phyloP scores from a whole-genome alignment of 2,888 invertebrate genomes.

The Pyrgus malvae region DNA sequence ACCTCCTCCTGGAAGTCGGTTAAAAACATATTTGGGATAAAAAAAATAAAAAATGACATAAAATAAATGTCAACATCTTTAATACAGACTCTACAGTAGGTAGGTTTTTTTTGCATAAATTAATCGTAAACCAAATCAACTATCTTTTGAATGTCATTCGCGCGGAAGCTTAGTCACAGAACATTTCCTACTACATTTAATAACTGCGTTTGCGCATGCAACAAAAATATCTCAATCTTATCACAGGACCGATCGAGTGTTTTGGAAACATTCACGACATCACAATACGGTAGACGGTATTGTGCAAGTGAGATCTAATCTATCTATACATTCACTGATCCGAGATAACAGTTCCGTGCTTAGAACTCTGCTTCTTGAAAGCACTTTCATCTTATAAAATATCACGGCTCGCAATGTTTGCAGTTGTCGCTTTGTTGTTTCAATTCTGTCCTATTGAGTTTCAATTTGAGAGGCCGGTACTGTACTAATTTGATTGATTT shows the following conservation, averaged over 20 bases:
- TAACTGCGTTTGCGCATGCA: neutral
- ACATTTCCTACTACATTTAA: too few relatives aligned
- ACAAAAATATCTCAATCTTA: conserved; percentile 3
- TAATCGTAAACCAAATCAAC: too few relatives aligned
- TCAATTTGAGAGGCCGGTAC: neutral
- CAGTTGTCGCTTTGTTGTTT: conserved; percentile 15
- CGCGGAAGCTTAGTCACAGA: too few relatives aligned
- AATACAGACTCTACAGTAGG: too few relatives aligned
- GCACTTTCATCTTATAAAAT: conserved; percentile 25
- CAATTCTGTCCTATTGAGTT: conserved; percentile 9
- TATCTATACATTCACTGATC: conserved; percentile 38
- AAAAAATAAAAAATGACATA: too few relatives aligned
- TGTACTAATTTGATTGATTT: conserved; percentile 21
- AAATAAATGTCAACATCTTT: too few relatives aligned
- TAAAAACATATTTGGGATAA: too few relatives aligned
- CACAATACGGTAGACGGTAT: conserved; percentile 41
- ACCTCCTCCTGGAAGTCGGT: too few relatives aligned
- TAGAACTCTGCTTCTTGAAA: conserved; percentile 34
- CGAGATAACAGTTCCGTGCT: conserved; percentile 38
- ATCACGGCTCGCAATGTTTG: conserved; percentile 8
- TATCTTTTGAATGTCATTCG: too few relatives aligned
- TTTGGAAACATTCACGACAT: conserved; percentile 47
- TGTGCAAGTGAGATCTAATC: conserved; percentile 43
- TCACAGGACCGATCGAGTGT: conserved; percentile 29
- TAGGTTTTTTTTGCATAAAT: too few relatives aligned